Base-by-base conservation (phyloP, 2,113 vertebrate species). In the Ammodytes marinus region DNA sequence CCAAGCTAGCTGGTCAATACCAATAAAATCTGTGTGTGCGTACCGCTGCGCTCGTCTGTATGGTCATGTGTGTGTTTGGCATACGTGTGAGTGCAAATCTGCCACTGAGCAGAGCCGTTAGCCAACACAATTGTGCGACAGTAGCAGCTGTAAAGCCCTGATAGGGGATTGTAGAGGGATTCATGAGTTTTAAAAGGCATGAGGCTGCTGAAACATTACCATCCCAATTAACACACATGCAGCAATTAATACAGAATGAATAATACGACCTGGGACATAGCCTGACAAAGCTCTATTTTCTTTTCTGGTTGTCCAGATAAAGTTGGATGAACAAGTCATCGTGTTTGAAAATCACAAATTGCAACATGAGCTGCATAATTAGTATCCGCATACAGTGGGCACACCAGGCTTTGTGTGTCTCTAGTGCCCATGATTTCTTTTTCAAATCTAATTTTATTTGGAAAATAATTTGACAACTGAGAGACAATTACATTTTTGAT, bases 1-100 rank as follows among this genome's bases (percentile, higher is more conserved):
- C 46, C 42, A 2, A 49, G 39, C 11, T 0, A 67, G 42, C 53
- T 6, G 45, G 69, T 89, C 80, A 64, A 87, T 86, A 79, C 37
- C 66, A 82, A 79, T 60, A 71, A 74, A 78, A 66, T 47, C 42
- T 27, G 42, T 47, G 4, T 47, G 4, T 49, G 15, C 42, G 46
- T 54, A 53, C 8, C 0, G 2, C 15, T 66, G 14, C 9, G 6
- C 27, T 14, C 2, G 27, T 50, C 19, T 76, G 54, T 69, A 4
- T 39, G 7, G 14, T 10, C 5, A 15, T 67, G 5, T 57, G 50
- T 73, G 63, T 66, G 53, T 59, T 42, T 80, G 55, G 43, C 53
- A 74, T 43, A 71, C 13, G 17, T 52, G 70, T 2, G 3, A 64
- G 40, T 3, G n/a, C 12, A 40, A 42, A 74, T 45, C 5, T 50